Evolutionary conservation across 2,113 vertebrate species (phyloP), one percentile per base, ranked within the genome.

Genomic region (Strix aluco): DNA sequence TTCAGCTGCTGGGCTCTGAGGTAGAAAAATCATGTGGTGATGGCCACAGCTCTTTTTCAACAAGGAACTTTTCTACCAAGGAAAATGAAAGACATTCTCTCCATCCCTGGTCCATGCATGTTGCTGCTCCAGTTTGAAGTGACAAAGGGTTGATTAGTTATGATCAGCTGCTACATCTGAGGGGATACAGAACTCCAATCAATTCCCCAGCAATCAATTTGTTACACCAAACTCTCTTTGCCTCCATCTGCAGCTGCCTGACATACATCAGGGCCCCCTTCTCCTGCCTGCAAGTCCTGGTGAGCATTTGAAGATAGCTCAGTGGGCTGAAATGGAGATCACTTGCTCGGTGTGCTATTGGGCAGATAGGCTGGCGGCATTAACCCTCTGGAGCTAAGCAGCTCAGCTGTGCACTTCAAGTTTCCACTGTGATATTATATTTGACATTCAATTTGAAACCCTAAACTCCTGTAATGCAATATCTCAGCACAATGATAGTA

Each of bases 371-470:
- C 29, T 14, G 78, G 81, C 5, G 2, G 84, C 4, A 3, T 75
- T 81, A 81, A 90, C 95, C 94, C 93, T 88, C 88, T 22, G 65
- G 92, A 96, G 90, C 94, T 27, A 81, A 97, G 92, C 92, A 88
- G 89, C 95, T 94, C 55, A 75, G 91, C 86, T 94, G 96, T 0
- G 1, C 95, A 89, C 85, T 94, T 97, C 97, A 97, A 96, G 87
- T 86, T 93, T 96, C 87, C 91, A 92, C 96, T 87, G 90, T 91
- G 79, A 96, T 96, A 97, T 97, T 97, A 94, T 97, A 97, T 97
- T 97, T 97, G 97, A 97, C 97, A 95, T 97, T 97, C 95, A 96
- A 97, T 97, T 97, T 96, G 96, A 97, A 97, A 96, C 90, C 89
- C 83, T 97, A 95, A 97, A 97, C 89, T 97, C 92, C 94, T 97